phyloP scores from a whole-genome alignment of 2,888 invertebrate genomes.

The Escarpia spicata region DNA sequence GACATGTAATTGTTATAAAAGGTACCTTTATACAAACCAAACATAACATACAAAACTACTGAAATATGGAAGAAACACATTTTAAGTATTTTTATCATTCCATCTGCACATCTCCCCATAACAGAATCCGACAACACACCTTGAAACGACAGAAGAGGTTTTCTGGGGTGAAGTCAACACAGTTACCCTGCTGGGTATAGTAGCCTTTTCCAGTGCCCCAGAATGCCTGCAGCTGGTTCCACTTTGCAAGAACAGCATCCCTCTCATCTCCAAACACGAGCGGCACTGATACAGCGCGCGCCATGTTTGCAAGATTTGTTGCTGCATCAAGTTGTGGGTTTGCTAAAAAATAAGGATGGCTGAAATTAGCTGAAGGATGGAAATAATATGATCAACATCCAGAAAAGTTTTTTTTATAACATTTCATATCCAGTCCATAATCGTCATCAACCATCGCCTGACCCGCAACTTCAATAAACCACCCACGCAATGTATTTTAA shows the following conservation, averaged over 20 bases:
- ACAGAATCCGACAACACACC: constrained; percentile 50
- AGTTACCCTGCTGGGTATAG: constrained; percentile 73
- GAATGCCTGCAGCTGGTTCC: constrained; percentile 86
- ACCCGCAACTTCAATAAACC: too few species aligned
- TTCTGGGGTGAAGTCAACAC: constrained; percentile 85
- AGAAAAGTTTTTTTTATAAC: background rate
- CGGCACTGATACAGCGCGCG: constrained; percentile 65
- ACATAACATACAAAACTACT: too few species aligned
- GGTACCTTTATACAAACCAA: too few species aligned
- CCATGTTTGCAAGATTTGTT: constrained; percentile 41
- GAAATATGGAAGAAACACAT: too few species aligned
- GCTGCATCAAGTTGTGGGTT: background rate
- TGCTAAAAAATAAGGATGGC: background rate
- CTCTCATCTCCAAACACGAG: constrained; percentile 90
- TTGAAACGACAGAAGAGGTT: constrained; percentile 94
- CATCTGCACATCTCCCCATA: background rate
- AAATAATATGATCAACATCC: background rate
- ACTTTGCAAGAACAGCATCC: constrained; percentile 90
- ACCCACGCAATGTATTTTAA: too few species aligned
- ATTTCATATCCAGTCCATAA: too few species aligned
- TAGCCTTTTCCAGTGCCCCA: constrained; percentile 74
- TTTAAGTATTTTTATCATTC: too few species aligned
- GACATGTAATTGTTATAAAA: too few species aligned
- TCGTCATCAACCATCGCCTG: too few species aligned
- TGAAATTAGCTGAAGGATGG: constrained; percentile 17